phyloP scores from a whole-genome alignment of 2,888 invertebrate species.

The Pomacea canaliculata region DNA sequence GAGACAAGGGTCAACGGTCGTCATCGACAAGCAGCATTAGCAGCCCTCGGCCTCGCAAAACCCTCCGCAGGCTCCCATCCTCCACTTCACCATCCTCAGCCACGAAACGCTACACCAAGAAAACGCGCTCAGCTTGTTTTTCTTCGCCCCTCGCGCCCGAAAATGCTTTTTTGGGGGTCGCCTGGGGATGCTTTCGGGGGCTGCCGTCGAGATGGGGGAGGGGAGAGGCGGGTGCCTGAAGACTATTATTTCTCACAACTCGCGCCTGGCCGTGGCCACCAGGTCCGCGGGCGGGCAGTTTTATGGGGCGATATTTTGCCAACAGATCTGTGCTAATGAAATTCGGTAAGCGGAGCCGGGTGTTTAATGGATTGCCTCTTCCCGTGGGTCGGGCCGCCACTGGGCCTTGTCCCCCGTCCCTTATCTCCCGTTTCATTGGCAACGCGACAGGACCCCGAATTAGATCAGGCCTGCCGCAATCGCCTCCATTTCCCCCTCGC shows the following conservation, averaged over 20 bases:
- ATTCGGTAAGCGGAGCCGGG: conserved; percentile 36
- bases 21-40: too few relatives aligned
- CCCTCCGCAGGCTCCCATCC: too few relatives aligned
- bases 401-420: conserved; percentile 29
- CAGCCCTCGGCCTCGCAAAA: too few relatives aligned
- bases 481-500: conserved; percentile 31
- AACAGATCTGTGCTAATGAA: conserved; percentile 36
- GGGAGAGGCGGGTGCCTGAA: conserved; percentile 18
- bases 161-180: conserved; percentile 15
- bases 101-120: conserved; percentile 24
- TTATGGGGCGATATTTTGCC: conserved; percentile 34
- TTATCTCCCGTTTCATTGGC: conserved; percentile 30
- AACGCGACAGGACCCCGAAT: conserved; percentile 36
- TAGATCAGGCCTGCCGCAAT: conserved; percentile 35
- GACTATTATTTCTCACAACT: conserved; percentile 36
- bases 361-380: conserved; percentile 34
- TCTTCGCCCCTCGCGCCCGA: conserved; percentile 20
- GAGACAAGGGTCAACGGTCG: too few relatives aligned
- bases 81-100: neutral
- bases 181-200: conserved; percentile 9
- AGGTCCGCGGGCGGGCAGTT: conserved; percentile 16
- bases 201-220: conserved; percentile 13
- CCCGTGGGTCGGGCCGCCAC: conserved; percentile 33
- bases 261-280: conserved; percentile 21
- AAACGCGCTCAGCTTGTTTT: conserved; percentile 24